Evolutionary conservation across 2,888 invertebrate species (phyloP).

Genomic region (Oegoconia quadripuncta): DNA sequence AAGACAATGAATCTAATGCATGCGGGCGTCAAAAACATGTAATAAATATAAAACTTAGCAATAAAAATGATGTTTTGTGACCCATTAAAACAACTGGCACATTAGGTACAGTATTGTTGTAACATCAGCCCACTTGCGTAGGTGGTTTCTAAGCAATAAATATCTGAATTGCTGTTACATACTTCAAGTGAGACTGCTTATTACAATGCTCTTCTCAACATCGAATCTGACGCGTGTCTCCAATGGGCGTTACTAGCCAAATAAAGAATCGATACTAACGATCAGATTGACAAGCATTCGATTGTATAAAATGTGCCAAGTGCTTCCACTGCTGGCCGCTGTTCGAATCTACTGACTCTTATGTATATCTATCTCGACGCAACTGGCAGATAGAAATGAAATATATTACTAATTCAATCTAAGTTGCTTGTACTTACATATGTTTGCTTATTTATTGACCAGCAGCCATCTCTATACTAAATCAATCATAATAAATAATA

Average conservation of each 20-base stretch:
- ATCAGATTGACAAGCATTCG: slow-evolving; percentile 41
- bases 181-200: slow-evolving; percentile 39
- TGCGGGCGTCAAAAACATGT: slow-evolving; percentile 28
- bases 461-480: no score
- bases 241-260: slow-evolving; percentile 46
- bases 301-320: slow-evolving; percentile 40
- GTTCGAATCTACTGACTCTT: no score
- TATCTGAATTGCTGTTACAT: slow-evolving; percentile 37
- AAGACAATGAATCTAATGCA: slow-evolving; percentile 33
- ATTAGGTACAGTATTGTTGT: slow-evolving; percentile 23
- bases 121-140: slow-evolving; percentile 27
- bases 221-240: slow-evolving; percentile 35
- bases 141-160: slow-evolving; percentile 35
- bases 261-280: slow-evolving; percentile 40
- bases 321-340: slow-evolving; percentile 36
- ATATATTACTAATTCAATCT: no score
- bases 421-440: no score
- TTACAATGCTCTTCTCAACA: slow-evolving; percentile 47
- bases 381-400: no score
- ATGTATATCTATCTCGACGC: no score
- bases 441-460: no score
- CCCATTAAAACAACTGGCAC: slow-evolving; percentile 30
- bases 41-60: slow-evolving; percentile 28
- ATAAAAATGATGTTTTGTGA: slow-evolving; percentile 38
- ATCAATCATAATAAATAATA: no score